A percentile compares a stretch with the other conserved stretches of the same genome.
phyloP scores from a whole-genome alignment of 2,113 vertebrate species.

The Pterocles gutturalis region DNA sequence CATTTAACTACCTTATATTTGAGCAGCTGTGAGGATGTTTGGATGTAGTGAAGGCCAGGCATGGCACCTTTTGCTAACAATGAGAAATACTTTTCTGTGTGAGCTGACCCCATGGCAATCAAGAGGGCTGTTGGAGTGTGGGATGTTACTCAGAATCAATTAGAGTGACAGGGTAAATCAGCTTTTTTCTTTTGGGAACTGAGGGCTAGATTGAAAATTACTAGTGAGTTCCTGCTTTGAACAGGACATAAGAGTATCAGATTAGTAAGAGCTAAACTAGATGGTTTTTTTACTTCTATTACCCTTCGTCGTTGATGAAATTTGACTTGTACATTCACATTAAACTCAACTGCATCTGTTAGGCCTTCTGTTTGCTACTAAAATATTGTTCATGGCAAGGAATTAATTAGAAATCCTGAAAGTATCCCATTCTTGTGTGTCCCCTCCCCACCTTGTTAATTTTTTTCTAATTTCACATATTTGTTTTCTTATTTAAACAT shows the following conservation, averaged over 20 bases:
- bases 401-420: background rate
- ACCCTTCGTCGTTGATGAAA: background rate
- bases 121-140: background rate
- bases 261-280: background rate
- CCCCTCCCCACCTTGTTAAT: background rate
- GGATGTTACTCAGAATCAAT: background rate
- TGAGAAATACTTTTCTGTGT: background rate
- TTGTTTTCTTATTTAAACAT: background rate
- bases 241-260: background rate
- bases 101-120: background rate
- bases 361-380: slow-evolving; percentile 32
- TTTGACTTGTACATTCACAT: background rate
- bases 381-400: background rate
- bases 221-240: background rate
- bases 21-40: background rate
- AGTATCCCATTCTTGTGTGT: background rate
- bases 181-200: background rate
- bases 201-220: background rate
- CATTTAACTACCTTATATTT: background rate
- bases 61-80: background rate
- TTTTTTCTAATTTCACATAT: background rate
- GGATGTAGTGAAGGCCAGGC: background rate
- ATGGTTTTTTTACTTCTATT: background rate
- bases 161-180: background rate
- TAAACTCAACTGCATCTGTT: background rate